Evolutionary conservation across 64 coral and sea anemone genomes (phyloP), one percentile per base, ranked within the genome.

Genomic region (Porites australiensis): DNA sequence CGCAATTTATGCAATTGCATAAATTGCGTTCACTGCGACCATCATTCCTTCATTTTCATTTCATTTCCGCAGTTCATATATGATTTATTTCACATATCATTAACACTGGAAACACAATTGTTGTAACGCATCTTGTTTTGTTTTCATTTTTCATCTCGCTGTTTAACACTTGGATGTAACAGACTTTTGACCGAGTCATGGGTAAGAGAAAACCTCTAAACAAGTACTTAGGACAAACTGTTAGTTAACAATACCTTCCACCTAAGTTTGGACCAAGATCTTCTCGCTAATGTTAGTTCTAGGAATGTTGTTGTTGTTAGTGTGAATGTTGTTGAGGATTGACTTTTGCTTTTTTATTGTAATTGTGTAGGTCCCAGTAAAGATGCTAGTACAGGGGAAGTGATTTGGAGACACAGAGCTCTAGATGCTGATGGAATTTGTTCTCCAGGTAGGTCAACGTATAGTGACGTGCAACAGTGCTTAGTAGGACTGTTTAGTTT

Each of bases 171-270:
- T 51, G 62, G 8, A 67, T 18, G 65, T 49, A 73, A 57, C 78
- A 99, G 98, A 99, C 98, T 6, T 96, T 84, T 89, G 98, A 99
- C 64, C 98, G 98, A 58, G 98, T 99, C 3, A 96, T 99, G 98
- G 98, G 98, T 99, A 92, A 91, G 98, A 19, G 3, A 8, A 13
- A n/a, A 2, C 44, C 52, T 6, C 52, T 64, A 4, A 64, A 18
- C 18, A 37, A 37, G 27, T 37, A 0, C 18, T 18, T 18, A 18
- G 13, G 8, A 18, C 62, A 64, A 18, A 64, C 13, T 64, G 13
- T 13, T 18, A 18, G 62, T 14, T 12, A 64, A 4, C 13, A 14
- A 19, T 16, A 18, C 13, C 62, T 18, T 64, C 18, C 4, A 64
- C 13, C 9, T 20, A 44, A 22, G 12, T 57, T 9, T 57, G 7